A percentile compares a stretch with the other conserved stretches of the same genome.
Evolutionary conservation across 1,140 invertebrate genomes (phyloP).

Genomic region (Scaptodrosophila lebanonensis): DNA sequence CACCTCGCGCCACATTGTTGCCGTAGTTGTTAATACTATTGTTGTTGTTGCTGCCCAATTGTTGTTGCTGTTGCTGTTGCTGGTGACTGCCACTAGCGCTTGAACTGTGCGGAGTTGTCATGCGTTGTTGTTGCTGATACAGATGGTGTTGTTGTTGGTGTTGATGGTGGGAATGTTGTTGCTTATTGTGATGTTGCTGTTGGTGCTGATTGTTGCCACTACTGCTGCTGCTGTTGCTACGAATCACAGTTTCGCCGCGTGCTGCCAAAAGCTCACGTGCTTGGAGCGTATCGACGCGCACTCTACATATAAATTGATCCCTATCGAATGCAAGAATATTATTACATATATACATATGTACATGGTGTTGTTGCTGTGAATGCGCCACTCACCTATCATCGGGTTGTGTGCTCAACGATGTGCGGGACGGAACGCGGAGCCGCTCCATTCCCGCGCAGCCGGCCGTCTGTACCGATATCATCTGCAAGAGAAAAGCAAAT

Average conservation of each 20-base stretch:
- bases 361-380: not conserved
- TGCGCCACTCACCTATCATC: slow-evolving; percentile 63
- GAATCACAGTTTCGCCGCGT: slow-evolving; percentile 70
- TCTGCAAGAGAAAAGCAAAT: slow-evolving; percentile 77
- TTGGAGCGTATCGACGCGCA: slow-evolving; percentile 70
- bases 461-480: slow-evolving; percentile 83
- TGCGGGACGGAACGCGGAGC: slow-evolving; percentile 81
- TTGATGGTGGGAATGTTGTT: slow-evolving; percentile 64
- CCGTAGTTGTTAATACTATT: slow-evolving; percentile 57
- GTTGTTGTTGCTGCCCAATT: slow-evolving; percentile 41
- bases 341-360: not conserved
- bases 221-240: slow-evolving; percentile 48
- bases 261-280: slow-evolving; percentile 69
- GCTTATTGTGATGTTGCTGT: slow-evolving; percentile 47
- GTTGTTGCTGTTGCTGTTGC: too few relatives aligned
- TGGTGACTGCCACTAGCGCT: too few relatives aligned
- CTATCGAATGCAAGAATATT: slow-evolving; percentile 15
- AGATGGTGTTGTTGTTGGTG: slow-evolving; percentile 32
- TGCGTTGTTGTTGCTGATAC: slow-evolving; percentile 56
- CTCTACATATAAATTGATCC: slow-evolving; percentile 76
- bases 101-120: slow-evolving; percentile 48
- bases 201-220: slow-evolving; percentile 42
- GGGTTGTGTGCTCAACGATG: slow-evolving; percentile 69
- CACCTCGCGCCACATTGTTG: slow-evolving; percentile 63
- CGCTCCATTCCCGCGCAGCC: slow-evolving; percentile 83